These are phyloP conservation scores for Xenops minutus DNA, from an alignment of 2,797 vertebrate species.

Conservation along the genomic window DNA sequence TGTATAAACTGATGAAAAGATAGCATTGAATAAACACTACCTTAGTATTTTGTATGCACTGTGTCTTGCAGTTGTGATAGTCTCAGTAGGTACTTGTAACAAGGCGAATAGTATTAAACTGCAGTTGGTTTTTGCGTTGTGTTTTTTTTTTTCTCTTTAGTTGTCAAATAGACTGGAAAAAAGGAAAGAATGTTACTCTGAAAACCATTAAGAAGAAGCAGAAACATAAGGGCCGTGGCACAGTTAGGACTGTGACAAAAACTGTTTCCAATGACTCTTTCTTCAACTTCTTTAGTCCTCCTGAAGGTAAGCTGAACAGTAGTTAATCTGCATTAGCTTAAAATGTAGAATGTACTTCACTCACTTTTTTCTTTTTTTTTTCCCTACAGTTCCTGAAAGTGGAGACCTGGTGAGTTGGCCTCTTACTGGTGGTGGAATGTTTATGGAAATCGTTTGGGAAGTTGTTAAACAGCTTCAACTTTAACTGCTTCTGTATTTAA, in stretches of 20 bases:
- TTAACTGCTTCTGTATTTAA: not conserved
- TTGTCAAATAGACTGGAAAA: constrained; percentile 96
- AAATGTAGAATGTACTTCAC: not conserved
- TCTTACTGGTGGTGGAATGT: not conserved
- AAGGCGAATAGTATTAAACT: not conserved
- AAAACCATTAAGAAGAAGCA: constrained; percentile 99
- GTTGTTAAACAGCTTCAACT: not conserved
- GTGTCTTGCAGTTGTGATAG: not conserved
- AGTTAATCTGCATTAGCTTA: not conserved
- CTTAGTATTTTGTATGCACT: not conserved
- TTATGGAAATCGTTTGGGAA: not conserved
- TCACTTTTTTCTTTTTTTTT: not conserved
- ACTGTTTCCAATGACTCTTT: constrained; percentile 98
- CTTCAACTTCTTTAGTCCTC: constrained; percentile 97
- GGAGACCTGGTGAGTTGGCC: constrained; percentile 91
- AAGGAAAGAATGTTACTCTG: constrained; percentile 97
- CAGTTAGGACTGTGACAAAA: constrained; percentile 96
- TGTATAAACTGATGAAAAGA: not conserved
- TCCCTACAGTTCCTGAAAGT: constrained; percentile 88
- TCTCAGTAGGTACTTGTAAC: not conserved
- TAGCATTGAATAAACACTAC: not conserved
- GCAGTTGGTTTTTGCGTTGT: not conserved
- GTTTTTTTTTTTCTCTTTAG: constrained; percentile 66
- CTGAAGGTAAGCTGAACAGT: constrained; percentile 84
- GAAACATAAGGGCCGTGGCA: constrained; percentile 98